These are phyloP conservation scores for Magallana angulata DNA, from an alignment of 1,140 invertebrate genomes.

Conservation along the genomic window DNA sequence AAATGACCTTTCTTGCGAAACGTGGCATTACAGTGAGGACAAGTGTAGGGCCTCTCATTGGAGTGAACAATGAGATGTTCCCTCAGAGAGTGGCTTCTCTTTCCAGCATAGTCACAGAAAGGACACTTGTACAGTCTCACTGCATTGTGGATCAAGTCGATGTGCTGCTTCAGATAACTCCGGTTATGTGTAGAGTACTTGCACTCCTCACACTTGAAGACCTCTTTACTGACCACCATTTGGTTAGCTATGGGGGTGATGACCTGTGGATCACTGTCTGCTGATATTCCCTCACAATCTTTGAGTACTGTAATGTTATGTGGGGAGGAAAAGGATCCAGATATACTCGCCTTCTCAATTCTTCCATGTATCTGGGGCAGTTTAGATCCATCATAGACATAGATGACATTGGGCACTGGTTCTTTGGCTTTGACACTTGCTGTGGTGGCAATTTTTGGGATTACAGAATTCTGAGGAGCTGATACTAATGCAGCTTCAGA, in stretches of 20 bases:
- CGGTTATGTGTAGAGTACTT: constrained; percentile 77
- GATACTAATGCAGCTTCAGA: not conserved
- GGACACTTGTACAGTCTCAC: constrained; percentile 78
- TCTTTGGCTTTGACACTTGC: not conserved
- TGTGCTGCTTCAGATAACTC: constrained; percentile 78
- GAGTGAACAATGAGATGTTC: constrained; percentile 78
- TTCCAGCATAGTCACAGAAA: constrained; percentile 79
- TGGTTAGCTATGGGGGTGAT: constrained; percentile 38
- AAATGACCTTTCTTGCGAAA: constrained; percentile 79
- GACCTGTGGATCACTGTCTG: not conserved
- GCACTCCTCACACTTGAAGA: constrained; percentile 64
- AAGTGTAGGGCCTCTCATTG: constrained; percentile 75
- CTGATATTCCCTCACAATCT: not conserved
- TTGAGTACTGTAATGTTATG: constrained; percentile 30
- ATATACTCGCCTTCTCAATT: constrained; percentile 29
- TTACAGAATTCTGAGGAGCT: not conserved
- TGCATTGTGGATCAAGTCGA: constrained; percentile 76
- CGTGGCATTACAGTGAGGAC: constrained; percentile 76
- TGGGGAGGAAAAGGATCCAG: not conserved
- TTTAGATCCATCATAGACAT: constrained; percentile 43
- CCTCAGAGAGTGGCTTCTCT: constrained; percentile 75
- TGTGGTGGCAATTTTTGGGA: not conserved
- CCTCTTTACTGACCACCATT: constrained; percentile 42
- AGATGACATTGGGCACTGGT: constrained; percentile 17
- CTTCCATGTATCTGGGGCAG: not conserved